Evolutionary conservation across 2,797 vertebrate species (phyloP).

Genomic region (Prunella strophiata): DNA sequence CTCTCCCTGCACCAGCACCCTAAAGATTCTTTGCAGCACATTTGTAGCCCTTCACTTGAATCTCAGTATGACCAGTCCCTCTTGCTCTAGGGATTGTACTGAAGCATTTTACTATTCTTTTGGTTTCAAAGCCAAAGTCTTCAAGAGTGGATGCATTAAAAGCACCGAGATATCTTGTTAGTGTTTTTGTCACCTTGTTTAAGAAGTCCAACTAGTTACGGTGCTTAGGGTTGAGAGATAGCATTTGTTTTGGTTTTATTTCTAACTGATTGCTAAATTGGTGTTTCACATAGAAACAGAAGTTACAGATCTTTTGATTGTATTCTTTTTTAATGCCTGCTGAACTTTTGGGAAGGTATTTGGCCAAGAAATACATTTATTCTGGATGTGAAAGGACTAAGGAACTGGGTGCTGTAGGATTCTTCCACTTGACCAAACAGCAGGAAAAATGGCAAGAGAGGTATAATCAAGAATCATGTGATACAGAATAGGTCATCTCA

Average conservation of each 20-base stretch:
- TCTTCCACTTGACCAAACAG: not conserved
- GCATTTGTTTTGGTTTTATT: not conserved
- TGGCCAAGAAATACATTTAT: not conserved
- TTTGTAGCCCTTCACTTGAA: not conserved
- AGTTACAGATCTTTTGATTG: not conserved
- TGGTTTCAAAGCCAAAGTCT: not conserved
- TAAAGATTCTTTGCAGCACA: not conserved
- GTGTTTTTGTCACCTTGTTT: not conserved
- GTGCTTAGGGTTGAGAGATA: not conserved
- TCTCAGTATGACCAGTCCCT: rapidly evolving
- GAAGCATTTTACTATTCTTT: not conserved
- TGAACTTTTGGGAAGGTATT: not conserved
- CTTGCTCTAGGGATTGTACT: rapidly evolving
- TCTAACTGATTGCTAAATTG: not conserved
- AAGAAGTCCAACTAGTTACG: not conserved
- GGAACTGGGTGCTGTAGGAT: not conserved
- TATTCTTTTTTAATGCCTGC: not conserved
- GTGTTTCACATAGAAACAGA: not conserved
- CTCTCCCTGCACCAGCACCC: not conserved
- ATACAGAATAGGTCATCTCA: not conserved
- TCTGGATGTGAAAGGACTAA: not conserved
- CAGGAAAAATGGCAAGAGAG: not conserved
- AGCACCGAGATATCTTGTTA: not conserved
- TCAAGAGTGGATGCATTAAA: not conserved
- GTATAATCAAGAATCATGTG: not conserved